Percentiles rank a stretch among this genome's conserved stretches.
Conservation (phyloP, 2,113 vertebrate genomes). For the Stomatorhinus ivindoensis region DNA sequence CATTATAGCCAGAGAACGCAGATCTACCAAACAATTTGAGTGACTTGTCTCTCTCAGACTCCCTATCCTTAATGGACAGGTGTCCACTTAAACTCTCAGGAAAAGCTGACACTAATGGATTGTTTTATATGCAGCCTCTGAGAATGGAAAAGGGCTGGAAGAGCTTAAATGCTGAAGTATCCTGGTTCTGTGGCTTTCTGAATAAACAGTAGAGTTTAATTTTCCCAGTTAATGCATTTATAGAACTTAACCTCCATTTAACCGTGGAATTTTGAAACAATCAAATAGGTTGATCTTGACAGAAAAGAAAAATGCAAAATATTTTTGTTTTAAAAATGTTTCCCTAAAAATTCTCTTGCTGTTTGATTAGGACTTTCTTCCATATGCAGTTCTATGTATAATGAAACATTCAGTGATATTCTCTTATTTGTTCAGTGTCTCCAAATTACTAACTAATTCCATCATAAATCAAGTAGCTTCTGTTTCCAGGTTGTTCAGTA, state of each 20-base stretch:
- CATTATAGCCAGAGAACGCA: constrained; percentile 61
- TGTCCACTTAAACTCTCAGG: constrained; percentile 69
- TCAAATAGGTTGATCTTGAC: constrained; percentile 32
- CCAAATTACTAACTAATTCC: not conserved
- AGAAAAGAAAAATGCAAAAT: constrained; percentile 31
- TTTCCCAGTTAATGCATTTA: constrained; percentile 51
- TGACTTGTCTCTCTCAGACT: constrained; percentile 54
- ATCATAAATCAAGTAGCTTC: not conserved
- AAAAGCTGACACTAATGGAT: constrained; percentile 73
- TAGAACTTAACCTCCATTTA: constrained; percentile 51
- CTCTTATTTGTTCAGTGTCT: not conserved
- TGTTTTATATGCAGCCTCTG: constrained; percentile 65
- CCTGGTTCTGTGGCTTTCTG: constrained; percentile 52
- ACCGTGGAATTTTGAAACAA: constrained; percentile 41
- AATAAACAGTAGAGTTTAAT: constrained; percentile 61
- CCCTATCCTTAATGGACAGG: constrained; percentile 66
- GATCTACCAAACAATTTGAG: constrained; percentile 60
- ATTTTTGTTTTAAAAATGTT: constrained; percentile 10
- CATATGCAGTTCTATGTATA: not conserved
- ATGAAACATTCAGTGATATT: not conserved
- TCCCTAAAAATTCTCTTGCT: not conserved
- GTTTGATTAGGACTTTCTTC: not conserved
- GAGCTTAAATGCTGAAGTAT: constrained; percentile 61
- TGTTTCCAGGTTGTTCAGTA: not conserved
- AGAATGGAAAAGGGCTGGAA: constrained; percentile 64